Evolutionary conservation across 2,113 vertebrate genomes (phyloP).

Genomic region (Pterocles gutturalis): DNA sequence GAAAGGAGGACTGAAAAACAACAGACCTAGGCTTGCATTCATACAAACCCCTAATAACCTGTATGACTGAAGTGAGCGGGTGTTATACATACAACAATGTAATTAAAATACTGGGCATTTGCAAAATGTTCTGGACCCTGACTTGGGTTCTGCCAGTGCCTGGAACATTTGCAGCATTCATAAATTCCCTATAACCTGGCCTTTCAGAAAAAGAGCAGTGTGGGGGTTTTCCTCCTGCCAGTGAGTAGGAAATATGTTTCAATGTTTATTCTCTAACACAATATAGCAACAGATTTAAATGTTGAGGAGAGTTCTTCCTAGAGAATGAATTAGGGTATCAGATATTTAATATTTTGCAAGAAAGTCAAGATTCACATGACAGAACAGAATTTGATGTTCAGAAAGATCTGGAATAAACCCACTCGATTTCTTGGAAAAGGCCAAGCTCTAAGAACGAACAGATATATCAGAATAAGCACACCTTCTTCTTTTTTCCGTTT

Average conservation of each 20-base stretch:
- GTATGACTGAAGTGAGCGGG: rapidly evolving
- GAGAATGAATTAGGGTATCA: background rate
- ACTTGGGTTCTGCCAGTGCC: background rate
- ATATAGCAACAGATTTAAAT: background rate
- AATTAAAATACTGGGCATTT: background rate
- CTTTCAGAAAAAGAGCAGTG: background rate
- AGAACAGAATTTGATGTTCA: background rate
- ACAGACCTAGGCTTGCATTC: background rate
- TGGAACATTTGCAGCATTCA: background rate
- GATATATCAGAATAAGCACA: background rate
- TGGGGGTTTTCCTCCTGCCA: background rate
- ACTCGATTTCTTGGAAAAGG: background rate
- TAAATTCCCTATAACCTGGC: background rate
- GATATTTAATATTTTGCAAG: background rate
- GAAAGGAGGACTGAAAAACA: background rate
- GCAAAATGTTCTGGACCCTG: background rate
- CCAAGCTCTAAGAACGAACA: background rate
- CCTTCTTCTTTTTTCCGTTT: too few species aligned
- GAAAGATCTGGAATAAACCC: background rate
- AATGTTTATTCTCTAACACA: background rate
- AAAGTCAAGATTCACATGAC: background rate
- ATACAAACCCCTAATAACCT: rapidly evolving
- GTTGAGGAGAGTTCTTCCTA: background rate
- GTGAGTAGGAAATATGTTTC: background rate
- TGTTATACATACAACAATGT: rapidly evolving